These are phyloP conservation scores for Medauroidea extradentata DNA, from an alignment of 1,140 invertebrate species.

Conservation along the genomic window DNA sequence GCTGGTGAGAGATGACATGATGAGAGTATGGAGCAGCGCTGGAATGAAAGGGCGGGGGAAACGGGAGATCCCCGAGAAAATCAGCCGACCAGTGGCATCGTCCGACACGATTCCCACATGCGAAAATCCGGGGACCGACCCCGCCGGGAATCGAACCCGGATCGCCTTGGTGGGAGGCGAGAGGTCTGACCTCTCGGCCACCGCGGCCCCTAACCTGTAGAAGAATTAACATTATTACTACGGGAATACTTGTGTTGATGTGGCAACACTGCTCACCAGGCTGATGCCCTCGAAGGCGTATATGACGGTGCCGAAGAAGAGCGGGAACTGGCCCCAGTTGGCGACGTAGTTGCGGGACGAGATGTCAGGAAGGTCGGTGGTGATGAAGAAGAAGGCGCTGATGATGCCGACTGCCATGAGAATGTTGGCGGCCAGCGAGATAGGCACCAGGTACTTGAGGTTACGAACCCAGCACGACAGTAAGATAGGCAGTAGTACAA, in stretches of 20 bases:
- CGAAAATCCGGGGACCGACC: no score
- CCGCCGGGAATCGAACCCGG: no score
- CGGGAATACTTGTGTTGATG: slow-evolving; percentile 42
- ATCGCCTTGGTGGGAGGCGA: no score
- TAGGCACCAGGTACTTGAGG: slow-evolving; percentile 66
- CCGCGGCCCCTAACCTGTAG: no score
- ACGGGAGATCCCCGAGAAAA: no score
- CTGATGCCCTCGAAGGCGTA: slow-evolving; percentile 79
- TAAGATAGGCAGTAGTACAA: slow-evolving; percentile 66
- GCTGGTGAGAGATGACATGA: no score
- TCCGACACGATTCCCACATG: no score
- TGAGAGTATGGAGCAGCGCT: no score
- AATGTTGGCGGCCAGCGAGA: slow-evolving; percentile 68
- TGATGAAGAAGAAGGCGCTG: slow-evolving; percentile 30
- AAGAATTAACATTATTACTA: no score
- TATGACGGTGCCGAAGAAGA: slow-evolving; percentile 73
- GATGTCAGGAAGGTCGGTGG: background rate
- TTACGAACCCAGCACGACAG: slow-evolving; percentile 70
- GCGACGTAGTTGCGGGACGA: slow-evolving; percentile 45
- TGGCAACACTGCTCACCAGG: slow-evolving; percentile 47
- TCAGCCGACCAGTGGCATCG: no score
- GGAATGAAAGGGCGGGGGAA: no score
- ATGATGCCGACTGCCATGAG: slow-evolving; percentile 55
- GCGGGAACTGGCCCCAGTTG: slow-evolving; percentile 53
- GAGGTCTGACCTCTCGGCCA: no score